Percentiles rank a stretch among this genome's conserved stretches.
These are phyloP conservation scores for Coreius guichenoti DNA, from an alignment of 2,797 vertebrate genomes.

Conservation along the genomic window DNA sequence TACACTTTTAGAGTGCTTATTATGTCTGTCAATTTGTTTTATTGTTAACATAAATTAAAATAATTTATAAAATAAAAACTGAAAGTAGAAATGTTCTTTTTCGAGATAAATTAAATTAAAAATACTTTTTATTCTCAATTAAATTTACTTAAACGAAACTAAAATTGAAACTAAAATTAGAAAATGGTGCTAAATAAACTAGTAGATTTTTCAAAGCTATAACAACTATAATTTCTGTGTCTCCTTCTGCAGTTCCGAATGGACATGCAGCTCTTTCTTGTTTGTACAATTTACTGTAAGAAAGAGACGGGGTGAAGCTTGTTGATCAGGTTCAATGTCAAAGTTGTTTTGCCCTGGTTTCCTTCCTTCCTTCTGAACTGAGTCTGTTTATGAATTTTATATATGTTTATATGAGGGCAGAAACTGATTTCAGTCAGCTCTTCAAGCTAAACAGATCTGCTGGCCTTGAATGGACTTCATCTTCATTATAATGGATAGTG, in stretches of 20 bases:
- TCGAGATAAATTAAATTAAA: neutral
- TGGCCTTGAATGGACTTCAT: conserved; percentile 24
- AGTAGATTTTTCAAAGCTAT: neutral
- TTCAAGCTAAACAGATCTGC: neutral
- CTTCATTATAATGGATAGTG: conserved; percentile 7
- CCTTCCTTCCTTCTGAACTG: conserved; percentile 38
- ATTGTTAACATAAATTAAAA: neutral
- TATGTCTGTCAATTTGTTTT: neutral
- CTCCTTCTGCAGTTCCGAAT: neutral
- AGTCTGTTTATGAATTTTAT: conserved; percentile 48
- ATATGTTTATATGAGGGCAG: conserved; percentile 7
- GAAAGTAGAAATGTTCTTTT: too few species aligned
- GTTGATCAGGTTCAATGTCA: conserved; percentile 26
- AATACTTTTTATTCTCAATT: neutral
- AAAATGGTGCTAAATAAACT: neutral
- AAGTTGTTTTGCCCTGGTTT: conserved; percentile 33
- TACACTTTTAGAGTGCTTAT: neutral
- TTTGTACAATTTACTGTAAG: conserved; percentile 7
- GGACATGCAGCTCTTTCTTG: neutral
- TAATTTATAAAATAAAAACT: neutral
- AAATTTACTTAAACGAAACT: neutral
- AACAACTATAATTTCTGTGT: neutral
- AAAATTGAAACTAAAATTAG: neutral
- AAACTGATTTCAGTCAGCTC: neutral
- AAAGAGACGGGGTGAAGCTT: conserved; percentile 25